Base-by-base conservation (phyloP, 1,140 invertebrate species). In the Drosophila busckii region DNA sequence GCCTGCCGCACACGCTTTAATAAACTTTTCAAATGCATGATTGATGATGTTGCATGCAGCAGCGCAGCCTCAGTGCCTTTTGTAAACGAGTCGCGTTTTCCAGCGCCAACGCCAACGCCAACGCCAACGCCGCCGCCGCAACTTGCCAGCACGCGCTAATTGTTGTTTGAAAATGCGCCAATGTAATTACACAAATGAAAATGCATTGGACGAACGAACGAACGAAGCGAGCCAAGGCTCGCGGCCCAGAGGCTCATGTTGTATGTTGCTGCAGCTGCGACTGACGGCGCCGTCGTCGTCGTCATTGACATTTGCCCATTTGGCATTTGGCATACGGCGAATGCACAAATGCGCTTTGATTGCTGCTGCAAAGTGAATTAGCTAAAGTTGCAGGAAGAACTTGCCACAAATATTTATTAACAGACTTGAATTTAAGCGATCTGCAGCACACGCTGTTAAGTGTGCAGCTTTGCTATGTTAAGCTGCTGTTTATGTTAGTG, bases 1-100 rank as follows among this genome's bases (percentile, higher is more conserved):
- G 17, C 19, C n/a, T 12, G 8, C 7, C 15, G 17, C 41, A 44
- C 23, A 23, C 46, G 9, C 62, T 66, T 68, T 65, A 80, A 80
- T 78, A 80, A 78, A 78, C 73, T 80, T 80, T 80, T 73, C 68
- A 80, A 80, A 73, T 80, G 63, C 69, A 80, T 80, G 73, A 80
- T 80, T 80, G 75, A 80, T 80, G 73, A 73, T 80, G 68, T 82
- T 60, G 53, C 73, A 50, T 9, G 29, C 38, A 35, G 9, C 23
- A 10, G 10, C 19, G 20, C 48, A 16, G 42, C 32, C n/a, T n/a
- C n/a, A 38, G 46, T 52, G 22, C 41, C 31, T 67, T 76, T 59
- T 70, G 67, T 63, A 71, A 80, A 63, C 73, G 71, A 71, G 62
- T 76, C 71, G 73, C 62, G 62, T 67, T 49, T 48, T 46, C 55